Evolutionary conservation across 2,888 invertebrate genomes (phyloP), one percentile per base, ranked within the genome.

Genomic region (Drosophila cognata): DNA sequence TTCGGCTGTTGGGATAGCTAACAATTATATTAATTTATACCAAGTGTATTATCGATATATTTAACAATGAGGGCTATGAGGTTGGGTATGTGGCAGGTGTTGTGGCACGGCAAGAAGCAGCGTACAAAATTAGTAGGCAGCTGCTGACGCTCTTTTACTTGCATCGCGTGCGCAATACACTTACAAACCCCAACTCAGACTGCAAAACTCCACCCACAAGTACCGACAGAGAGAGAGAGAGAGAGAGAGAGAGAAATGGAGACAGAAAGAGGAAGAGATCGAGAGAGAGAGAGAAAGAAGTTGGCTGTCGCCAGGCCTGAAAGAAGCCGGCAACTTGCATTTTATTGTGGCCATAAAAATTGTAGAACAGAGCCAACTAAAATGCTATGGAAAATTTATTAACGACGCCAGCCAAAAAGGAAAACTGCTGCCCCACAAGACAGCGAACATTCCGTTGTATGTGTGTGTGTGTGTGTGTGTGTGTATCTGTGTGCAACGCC

Each of bases 111-210:
- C 21, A 6, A 21, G 48, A 43, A 60, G 4, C 36, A 38, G 57
- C 46, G 25, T 57, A 56, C 29, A 48, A 50, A 61, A 51, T 46
- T 35, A 51, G 33, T 56, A n/a, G 64, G n/a, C 50, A 50, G 38
- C 52, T 43, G 33, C 51, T 41, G 52, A 36, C 55, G 36, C 52
- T 57, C 38, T 48, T 51, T 63, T 70, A 65, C 55, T 72, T 89
- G 89, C 82, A 89, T 85, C 77, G 89, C 89, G 85, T 87, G 89
- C 79, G 77, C 89, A 74, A 64, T 77, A 72, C 59, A 72, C 84
- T 89, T 75, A 75, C 66, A 35, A 29, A 18, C 48, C 51, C 51
- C 33, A 6, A 18, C 13, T 0, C 25, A 46, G 4, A 16, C 16
- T 21, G 46, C 21, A 7, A 7, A 0, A 36, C 43, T 7, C n/a